A percentile compares a stretch with the other conserved stretches of the same genome.
These are phyloP conservation scores for Synodontis membranacea DNA, from an alignment of 2,113 vertebrate genomes.

Conservation along the genomic window DNA sequence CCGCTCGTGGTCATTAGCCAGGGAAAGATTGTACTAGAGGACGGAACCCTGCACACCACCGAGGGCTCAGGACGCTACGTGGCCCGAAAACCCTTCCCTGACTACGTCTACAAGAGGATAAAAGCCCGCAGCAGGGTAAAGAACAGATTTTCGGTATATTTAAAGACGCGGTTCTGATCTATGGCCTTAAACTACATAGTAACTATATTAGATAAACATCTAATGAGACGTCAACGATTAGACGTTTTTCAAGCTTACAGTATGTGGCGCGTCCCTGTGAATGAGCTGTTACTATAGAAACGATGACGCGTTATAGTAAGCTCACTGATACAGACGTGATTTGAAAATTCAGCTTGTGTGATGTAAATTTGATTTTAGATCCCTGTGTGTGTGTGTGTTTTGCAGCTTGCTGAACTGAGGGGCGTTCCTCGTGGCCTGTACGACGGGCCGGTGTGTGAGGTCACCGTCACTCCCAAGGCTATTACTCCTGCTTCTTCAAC, in stretches of 20 bases:
- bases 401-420: constrained; percentile 90
- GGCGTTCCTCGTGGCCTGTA: constrained; percentile 94
- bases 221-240: no score
- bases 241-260: no score
- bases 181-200: no score
- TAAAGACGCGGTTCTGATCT: no score
- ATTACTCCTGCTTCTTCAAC: constrained; percentile 92
- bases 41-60: constrained; percentile 85
- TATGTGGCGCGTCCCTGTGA: no score
- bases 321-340: neutral
- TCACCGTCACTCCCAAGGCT: constrained; percentile 89
- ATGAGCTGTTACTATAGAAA: neutral
- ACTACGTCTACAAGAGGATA: constrained; percentile 98
- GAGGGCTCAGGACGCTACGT: constrained; percentile 91
- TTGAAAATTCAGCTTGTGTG: neutral
- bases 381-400: constrained; percentile 13
- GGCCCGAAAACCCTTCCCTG: constrained; percentile 91
- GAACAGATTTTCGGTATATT: neutral
- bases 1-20: constrained; percentile 98
- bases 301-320: neutral
- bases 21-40: constrained; percentile 96
- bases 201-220: no score
- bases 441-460: constrained; percentile 93
- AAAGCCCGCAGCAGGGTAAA: constrained; percentile 96
- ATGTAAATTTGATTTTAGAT: neutral